These are phyloP conservation scores for Monopis laevigella DNA, from an alignment of 2,888 invertebrate species.

Conservation along the genomic window DNA sequence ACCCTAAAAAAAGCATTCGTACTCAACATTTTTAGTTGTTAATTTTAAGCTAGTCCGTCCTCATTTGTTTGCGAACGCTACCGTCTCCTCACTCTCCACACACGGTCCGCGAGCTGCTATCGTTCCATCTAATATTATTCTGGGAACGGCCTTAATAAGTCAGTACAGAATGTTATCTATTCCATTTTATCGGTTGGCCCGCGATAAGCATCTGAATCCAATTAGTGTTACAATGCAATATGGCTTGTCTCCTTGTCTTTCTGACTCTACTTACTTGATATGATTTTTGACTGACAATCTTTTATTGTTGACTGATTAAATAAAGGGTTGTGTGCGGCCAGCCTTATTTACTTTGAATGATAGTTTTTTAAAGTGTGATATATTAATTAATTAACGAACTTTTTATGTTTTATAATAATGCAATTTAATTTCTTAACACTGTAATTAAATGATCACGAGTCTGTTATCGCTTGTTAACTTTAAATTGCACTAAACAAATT, in stretches of 20 bases:
- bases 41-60: constrained; percentile 1
- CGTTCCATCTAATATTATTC: constrained; percentile 67
- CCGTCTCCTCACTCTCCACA: constrained; percentile 6
- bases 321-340: no score
- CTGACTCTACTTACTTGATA: constrained; percentile 2
- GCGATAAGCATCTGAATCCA: constrained; percentile 65
- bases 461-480: no score
- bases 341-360: no score
- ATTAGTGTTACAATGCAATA: constrained; percentile 67
- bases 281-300: constrained; percentile 3
- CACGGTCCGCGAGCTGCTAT: constrained; percentile 30
- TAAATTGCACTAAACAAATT: no score
- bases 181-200: constrained; percentile 59
- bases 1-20: no score
- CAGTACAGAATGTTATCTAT: constrained; percentile 69
- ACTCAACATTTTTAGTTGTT: no score
- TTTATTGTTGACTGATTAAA: no score
- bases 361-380: no score
- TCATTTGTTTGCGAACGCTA: constrained; percentile 31
- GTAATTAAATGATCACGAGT: no score
- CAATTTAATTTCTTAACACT: no score
- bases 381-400: no score
- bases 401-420: no score
- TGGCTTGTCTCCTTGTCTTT: constrained; percentile 27
- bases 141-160: constrained; percentile 70